Base-by-base conservation (phyloP, 2,888 invertebrate species). In the Latrodectus hesperus region DNA sequence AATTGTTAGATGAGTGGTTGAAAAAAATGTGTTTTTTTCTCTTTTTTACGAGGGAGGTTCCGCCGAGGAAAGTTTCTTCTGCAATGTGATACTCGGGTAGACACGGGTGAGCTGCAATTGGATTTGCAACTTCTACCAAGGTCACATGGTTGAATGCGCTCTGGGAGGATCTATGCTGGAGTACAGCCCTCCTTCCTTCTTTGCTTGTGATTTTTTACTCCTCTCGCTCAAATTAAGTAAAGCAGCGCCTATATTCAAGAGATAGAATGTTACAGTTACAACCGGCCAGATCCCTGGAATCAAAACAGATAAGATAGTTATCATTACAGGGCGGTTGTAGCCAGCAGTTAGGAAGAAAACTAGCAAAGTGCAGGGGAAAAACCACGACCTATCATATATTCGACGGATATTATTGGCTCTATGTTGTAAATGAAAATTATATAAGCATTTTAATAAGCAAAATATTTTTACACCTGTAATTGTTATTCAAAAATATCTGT, bases 41-140 rank as follows among this genome's bases (percentile, higher is more conserved):
- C n/a, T n/a, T 60, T 60, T 60, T 60, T 60, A 16, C n/a, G 17
- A 74, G 73, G 11, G 73, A 52, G 73, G 51, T 16, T 22, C 9
- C 51, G 55, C 51, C 17, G 51, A 60, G 38, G 52, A 64, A 80
- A 65, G 64, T 72, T 73, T 51, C 11, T 38, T 71, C 52, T 79
- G 72, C 71, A 73, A 84, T 76, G 70, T 71, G 75, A 83, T 68
- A 83, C 76, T 38, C 51, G 65, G 49, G 72, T 73, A 79, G 81
- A 81, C 73, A 87, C 73, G 77, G 86, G 71, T 81, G 86, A 81
- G 12, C 76, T 81, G 81, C 86, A 87, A 81, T 87, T 87, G 86
- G 86, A 87, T 87, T 84, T 78, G 84, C 84, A 72, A 84, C 70
- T 60, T 71, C 26, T 67, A 53, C 65, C 71, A 83, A 78, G 84